Evolutionary conservation across 2,797 vertebrate genomes (phyloP).

Genomic region (Halcyon chelicuti): DNA sequence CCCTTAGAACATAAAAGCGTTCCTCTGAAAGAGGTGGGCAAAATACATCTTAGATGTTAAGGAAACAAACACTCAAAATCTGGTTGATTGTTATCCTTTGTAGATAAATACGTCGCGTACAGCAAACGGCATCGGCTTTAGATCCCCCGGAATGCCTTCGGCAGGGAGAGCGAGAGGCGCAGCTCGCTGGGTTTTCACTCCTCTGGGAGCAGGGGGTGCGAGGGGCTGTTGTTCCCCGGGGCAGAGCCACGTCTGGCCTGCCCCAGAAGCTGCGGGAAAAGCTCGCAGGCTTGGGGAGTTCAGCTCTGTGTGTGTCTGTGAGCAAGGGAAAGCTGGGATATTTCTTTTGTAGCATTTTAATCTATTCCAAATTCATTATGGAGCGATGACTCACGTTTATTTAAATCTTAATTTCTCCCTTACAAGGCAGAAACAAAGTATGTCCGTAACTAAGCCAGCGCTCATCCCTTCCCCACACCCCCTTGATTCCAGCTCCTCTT

Average conservation of each 20-base stretch:
- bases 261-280: neutral
- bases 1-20: neutral
- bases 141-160: neutral
- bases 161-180: neutral
- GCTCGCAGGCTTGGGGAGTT: slow-evolving; percentile 32
- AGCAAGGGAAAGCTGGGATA: neutral
- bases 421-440: slow-evolving; percentile 56
- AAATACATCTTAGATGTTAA: neutral
- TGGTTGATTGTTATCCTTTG: neutral
- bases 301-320: neutral
- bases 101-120: neutral
- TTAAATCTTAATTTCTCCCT: slow-evolving; percentile 61
- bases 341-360: slow-evolving; percentile 46
- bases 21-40: neutral
- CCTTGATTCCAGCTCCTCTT: neutral
- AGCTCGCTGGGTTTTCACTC: neutral
- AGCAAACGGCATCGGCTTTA: neutral
- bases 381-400: slow-evolving; percentile 54
- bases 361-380: slow-evolving; percentile 40
- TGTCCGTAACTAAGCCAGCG: slow-evolving; percentile 19
- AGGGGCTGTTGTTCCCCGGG: neutral
- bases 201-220: neutral
- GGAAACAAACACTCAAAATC: neutral
- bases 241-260: slow-evolving; percentile 7
- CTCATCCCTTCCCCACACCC: neutral